A percentile compares a stretch with the other conserved stretches of the same genome.
Evolutionary conservation across 2,888 invertebrate species (phyloP).

Genomic region (Parascotia fuliginaria): DNA sequence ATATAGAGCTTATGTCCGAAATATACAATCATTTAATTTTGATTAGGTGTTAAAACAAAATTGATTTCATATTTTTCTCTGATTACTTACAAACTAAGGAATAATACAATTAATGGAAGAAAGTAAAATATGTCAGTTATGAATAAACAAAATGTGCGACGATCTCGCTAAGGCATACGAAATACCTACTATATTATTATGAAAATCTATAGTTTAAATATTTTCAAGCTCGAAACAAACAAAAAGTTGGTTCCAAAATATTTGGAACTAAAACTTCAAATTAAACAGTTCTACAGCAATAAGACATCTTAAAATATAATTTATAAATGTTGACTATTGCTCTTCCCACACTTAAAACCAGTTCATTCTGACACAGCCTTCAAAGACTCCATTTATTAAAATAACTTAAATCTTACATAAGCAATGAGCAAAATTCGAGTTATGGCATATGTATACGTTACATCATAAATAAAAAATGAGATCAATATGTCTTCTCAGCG

Average conservation of each 20-base stretch:
- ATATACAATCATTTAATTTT: slow-evolving; percentile 80
- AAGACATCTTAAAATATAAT: slow-evolving; percentile 31
- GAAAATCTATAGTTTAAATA: slow-evolving; percentile 30
- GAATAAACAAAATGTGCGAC: slow-evolving; percentile 54
- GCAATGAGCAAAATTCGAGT: slow-evolving; percentile 70
- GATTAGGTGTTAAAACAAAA: slow-evolving; percentile 69
- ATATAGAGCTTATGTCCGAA: slow-evolving; percentile 71
- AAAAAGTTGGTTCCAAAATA: slow-evolving; percentile 22
- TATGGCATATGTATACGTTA: slow-evolving; percentile 77
- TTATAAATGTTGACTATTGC: slow-evolving; percentile 27
- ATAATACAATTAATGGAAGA: slow-evolving; percentile 73
- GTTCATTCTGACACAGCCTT: slow-evolving; percentile 63
- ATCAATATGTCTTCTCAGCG: slow-evolving; percentile 70
- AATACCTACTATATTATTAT: slow-evolving; percentile 26
- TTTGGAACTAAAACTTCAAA: slow-evolving; percentile 25
- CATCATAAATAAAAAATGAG: slow-evolving; percentile 80
- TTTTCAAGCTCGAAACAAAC: slow-evolving; percentile 26
- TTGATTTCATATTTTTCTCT: slow-evolving; percentile 70
- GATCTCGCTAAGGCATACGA: slow-evolving; percentile 45
- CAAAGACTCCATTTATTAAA: slow-evolving; percentile 50
- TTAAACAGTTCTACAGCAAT: slow-evolving; percentile 15
- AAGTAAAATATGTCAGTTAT: slow-evolving; percentile 59
- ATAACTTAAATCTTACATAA: slow-evolving; percentile 63
- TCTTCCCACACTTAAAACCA: slow-evolving; percentile 47
- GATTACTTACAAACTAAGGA: slow-evolving; percentile 68